These are phyloP conservation scores for Miltochrista miniata DNA, from an alignment of 2,888 invertebrate genomes.

Conservation along the genomic window DNA sequence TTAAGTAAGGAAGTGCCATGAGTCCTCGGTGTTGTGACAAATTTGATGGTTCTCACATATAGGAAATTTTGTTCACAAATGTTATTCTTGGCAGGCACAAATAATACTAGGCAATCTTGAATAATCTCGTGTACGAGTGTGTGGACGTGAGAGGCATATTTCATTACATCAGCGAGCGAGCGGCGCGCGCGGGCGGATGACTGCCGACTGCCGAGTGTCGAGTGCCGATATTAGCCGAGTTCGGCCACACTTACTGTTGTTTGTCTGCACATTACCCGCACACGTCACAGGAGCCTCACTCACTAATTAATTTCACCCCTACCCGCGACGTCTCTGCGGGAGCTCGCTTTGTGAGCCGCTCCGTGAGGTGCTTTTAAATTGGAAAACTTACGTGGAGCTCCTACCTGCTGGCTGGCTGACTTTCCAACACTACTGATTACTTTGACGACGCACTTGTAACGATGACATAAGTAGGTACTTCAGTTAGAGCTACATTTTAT, in stretches of 20 bases:
- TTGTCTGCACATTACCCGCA: not conserved
- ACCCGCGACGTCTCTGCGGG: not conserved
- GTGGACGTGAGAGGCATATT: too few relatives aligned
- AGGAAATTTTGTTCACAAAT: too few relatives aligned
- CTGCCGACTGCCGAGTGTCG: not conserved
- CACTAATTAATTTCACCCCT: conserved; percentile 9
- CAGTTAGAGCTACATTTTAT: too few relatives aligned
- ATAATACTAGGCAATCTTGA: too few relatives aligned
- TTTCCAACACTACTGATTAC: conserved; percentile 7
- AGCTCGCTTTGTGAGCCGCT: not conserved
- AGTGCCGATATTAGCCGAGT: conserved; percentile 4
- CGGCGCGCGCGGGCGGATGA: not conserved
- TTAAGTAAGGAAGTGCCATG: too few relatives aligned
- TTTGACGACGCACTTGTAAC: conserved; percentile 6
- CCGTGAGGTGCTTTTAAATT: conserved; percentile 19
- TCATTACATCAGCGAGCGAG: too few relatives aligned
- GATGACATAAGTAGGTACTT: too few relatives aligned
- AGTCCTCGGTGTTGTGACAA: too few relatives aligned
- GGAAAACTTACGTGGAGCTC: conserved; percentile 17
- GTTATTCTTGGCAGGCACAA: too few relatives aligned
- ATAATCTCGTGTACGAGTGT: too few relatives aligned
- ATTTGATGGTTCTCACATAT: too few relatives aligned
- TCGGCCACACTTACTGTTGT: not conserved
- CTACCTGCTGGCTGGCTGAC: conserved; percentile 11
- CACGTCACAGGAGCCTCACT: conserved; percentile 5